Evolutionary conservation across 2,113 vertebrate genomes (phyloP).

Genomic region (Fulica atra): DNA sequence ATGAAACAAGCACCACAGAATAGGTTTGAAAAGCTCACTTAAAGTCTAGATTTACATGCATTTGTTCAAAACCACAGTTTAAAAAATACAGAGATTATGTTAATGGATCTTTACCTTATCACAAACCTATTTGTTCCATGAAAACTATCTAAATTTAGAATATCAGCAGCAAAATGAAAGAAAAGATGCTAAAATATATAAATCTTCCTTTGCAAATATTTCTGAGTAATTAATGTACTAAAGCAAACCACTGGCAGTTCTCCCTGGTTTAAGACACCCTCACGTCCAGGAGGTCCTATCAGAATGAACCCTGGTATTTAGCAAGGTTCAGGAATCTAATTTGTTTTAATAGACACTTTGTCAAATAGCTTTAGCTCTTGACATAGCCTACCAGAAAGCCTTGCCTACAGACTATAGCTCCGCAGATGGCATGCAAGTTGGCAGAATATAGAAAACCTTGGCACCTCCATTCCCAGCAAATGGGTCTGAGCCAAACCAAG

Average conservation of each 20-base stretch:
- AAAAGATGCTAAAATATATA: neutral
- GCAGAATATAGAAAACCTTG: neutral
- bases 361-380: neutral
- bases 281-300: neutral
- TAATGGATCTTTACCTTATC: neutral
- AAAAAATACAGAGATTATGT: neutral
- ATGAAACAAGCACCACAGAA: neutral
- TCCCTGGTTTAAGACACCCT: neutral
- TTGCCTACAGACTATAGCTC: neutral
- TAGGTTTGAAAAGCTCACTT: neutral
- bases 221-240: neutral
- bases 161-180: neutral
- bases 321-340: neutral
- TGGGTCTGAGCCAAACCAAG: neutral
- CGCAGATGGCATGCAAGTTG: neutral
- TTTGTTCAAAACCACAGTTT: neutral
- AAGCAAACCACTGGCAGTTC: neutral
- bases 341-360: neutral
- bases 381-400: neutral
- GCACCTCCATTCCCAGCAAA: neutral
- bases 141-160: neutral
- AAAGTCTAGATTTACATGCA: neutral
- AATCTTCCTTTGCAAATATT: neutral
- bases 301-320: neutral
- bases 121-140: neutral